Percentiles rank a stretch among this genome's conserved stretches.
phyloP scores from a whole-genome alignment of 2,797 vertebrate species.

The Poeciliopsis turneri region DNA sequence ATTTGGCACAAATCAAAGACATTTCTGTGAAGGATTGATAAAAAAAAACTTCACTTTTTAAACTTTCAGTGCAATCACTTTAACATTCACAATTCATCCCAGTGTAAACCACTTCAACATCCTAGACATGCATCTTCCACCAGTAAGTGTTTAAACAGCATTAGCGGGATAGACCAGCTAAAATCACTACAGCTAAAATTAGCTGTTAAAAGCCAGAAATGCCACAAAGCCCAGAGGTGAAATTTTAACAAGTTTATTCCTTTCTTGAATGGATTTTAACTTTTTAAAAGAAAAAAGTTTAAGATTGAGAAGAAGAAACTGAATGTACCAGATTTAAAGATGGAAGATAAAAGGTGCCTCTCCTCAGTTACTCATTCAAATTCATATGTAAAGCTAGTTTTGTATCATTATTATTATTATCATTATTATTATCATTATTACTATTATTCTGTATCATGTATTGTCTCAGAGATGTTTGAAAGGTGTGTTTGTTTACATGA shows the following conservation, averaged over 20 bases:
- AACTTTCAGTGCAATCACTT: neutral
- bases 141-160: neutral
- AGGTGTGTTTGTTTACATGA: slow-evolving; percentile 55
- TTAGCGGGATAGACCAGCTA: neutral
- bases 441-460: slow-evolving; percentile 1
- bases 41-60: neutral
- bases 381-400: neutral
- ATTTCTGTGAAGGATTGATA: neutral
- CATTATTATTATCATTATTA: neutral
- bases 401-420: neutral
- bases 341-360: slow-evolving; percentile 10
- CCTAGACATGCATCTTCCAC: neutral
- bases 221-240: neutral
- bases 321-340: slow-evolving; percentile 21
- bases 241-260: neutral
- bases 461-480: slow-evolving; percentile 7
- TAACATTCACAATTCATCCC: too few relatives aligned
- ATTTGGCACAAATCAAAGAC: neutral
- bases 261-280: neutral
- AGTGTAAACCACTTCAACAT: neutral
- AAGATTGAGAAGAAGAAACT: neutral
- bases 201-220: neutral
- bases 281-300: neutral
- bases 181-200: neutral
- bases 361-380: neutral